phyloP scores from a whole-genome alignment of 2,888 invertebrate species.

The Amiota mariae region DNA sequence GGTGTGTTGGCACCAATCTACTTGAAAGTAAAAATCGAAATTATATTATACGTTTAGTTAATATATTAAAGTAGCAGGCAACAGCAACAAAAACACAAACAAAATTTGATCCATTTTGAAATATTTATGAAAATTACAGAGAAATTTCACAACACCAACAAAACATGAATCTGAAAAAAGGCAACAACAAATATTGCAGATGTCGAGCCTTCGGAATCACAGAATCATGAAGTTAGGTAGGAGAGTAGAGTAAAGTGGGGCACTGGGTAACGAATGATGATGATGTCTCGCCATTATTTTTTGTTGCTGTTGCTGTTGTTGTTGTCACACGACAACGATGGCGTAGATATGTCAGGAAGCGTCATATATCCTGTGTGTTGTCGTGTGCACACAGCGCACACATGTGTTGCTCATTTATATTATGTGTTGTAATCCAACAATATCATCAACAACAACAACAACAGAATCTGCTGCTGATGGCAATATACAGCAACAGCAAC shows the following conservation, averaged over 20 bases:
- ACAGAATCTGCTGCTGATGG: neutral
- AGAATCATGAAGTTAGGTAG: neutral
- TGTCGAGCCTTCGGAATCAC: no score
- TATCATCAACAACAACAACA: no score
- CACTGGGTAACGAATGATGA: conserved; percentile 7
- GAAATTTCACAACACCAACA: no score
- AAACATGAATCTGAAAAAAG: no score
- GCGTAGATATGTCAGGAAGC: conserved; percentile 5
- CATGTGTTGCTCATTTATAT: conserved; percentile 30
- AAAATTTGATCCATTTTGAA: neutral
- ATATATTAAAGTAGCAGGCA: neutral
- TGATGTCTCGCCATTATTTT: neutral
- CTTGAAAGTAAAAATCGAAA: no score
- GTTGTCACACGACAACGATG: neutral
- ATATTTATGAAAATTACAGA: conserved; percentile 24
- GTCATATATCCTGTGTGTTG: conserved; percentile 10
- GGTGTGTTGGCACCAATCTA: no score
- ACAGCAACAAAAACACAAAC: conserved; percentile 35
- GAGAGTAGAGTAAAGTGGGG: neutral
- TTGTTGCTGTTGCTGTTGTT: neutral
- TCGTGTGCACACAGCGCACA: neutral
- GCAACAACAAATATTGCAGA: neutral
- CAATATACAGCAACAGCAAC: conserved; percentile 1
- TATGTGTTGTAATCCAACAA: neutral
- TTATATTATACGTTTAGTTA: no score